Evolutionary conservation across 64 coral and sea anemone genomes (phyloP), one percentile per base, ranked within the genome.

Genomic region (Hydrozoanthus tunicans): DNA sequence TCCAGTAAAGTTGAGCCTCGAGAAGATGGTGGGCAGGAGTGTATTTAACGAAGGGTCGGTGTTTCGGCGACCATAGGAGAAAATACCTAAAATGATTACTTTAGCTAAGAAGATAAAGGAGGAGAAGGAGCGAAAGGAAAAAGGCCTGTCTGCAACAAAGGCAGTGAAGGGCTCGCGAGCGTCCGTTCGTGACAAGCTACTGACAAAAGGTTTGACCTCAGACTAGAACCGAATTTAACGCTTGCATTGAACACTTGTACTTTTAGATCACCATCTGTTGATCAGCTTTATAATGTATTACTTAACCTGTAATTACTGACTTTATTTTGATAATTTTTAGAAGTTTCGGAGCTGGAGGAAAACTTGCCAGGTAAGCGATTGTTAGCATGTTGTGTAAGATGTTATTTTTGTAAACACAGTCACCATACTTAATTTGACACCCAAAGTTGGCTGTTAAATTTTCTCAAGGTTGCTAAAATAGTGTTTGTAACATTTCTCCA

Each of bases 101-200:
- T 91, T 99, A 58, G 85, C 97, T 15, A 99, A 99, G 68, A 99
- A 99, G 89, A 99, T 99, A 79, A 95, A 93, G 56, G 94, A 99
- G 75, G 96, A 98, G 68, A 95, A 89, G 91, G 92, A 99, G 10
- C 95, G 93, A 82, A 99, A 92, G 90, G 92, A 94, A 43, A 96
- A 94, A 89, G 90, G 92, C 7, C 63, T 25, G 8, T 72, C 82
- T 54, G 6, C 69, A 26, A 82, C 79, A 83, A 90, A 92, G 64
- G 62, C 55, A 43, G 59, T 64, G 0, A 96, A 92, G 79, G 56
- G 61, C 9, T 78, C 88, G 23, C 82, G 92, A 27, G 82, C 89
- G 59, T 95, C 97, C 5, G 82, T 99, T n/a, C 82, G 97, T 79
- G 97, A 99, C 69, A 92, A 92, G 57, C 84, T 99, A 58, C 90